phyloP scores from a whole-genome alignment of 2,888 invertebrate genomes.

The Pristionchus exspectatus region DNA sequence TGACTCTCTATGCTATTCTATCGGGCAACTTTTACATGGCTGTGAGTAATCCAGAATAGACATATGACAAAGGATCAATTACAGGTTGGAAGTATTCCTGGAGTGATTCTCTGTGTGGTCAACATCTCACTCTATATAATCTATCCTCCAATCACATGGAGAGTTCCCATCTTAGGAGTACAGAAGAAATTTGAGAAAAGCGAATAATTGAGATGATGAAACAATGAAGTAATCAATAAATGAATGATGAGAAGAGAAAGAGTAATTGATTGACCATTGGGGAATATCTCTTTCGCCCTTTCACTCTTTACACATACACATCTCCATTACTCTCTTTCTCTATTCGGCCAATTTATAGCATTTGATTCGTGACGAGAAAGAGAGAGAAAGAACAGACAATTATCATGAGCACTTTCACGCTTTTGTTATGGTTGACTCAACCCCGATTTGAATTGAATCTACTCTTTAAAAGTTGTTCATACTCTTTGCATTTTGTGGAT shows the following conservation, averaged over 20 bases:
- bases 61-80: background rate
- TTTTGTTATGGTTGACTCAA: background rate
- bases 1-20: conserved; percentile 73
- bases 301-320: background rate
- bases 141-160: conserved; percentile 77
- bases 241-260: background rate
- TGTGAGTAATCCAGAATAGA: conserved; percentile 60
- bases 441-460: background rate
- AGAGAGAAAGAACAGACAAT: conserved; percentile 17
- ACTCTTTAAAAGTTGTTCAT: background rate
- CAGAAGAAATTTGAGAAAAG: conserved; percentile 53
- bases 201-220: background rate
- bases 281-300: conserved; percentile 2
- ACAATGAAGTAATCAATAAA: background rate
- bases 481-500: background rate
- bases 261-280: background rate
- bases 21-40: conserved; percentile 73
- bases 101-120: conserved; percentile 70
- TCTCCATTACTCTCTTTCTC: conserved; percentile 31
- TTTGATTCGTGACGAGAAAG: conserved; percentile 4
- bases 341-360: conserved; percentile 36
- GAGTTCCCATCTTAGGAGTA: conserved; percentile 74
- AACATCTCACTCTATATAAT: conserved; percentile 73
- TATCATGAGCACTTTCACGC: background rate
- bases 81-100: conserved; percentile 74